phyloP scores from a whole-genome alignment of 2,888 invertebrate genomes.

The Eupithecia centaureata region DNA sequence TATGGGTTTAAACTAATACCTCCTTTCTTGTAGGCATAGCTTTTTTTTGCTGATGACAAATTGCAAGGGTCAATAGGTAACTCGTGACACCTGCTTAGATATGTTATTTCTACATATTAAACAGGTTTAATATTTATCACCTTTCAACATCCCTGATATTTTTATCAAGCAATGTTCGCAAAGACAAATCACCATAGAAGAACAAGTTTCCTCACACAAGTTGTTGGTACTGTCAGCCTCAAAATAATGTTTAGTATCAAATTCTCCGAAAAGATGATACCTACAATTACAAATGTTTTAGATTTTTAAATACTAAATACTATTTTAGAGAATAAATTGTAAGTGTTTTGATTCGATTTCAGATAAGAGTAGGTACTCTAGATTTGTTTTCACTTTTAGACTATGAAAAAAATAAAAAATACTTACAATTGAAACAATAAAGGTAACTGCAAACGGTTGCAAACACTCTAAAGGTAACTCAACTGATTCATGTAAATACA shows the following conservation, averaged over 20 bases:
- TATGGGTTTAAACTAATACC: too few relatives aligned
- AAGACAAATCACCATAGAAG: conserved; percentile 68
- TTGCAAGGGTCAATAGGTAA: not conserved
- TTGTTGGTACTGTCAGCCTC: conserved; percentile 37
- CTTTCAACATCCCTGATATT: conserved; percentile 45
- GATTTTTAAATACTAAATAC: too few relatives aligned
- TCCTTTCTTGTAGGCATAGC: not conserved
- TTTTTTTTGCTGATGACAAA: not conserved
- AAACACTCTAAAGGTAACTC: too few relatives aligned
- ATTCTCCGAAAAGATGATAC: not conserved
- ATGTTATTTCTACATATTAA: conserved; percentile 4
- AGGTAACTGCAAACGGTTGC: too few relatives aligned
- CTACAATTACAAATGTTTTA: too few relatives aligned
- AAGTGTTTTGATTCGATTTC: too few relatives aligned
- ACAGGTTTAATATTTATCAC: conserved; percentile 42
- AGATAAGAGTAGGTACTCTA: too few relatives aligned
- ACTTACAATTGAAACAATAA: too few relatives aligned
- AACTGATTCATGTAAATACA: too few relatives aligned
- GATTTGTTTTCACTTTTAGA: too few relatives aligned
- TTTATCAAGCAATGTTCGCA: conserved; percentile 51
- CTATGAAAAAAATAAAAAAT: too few relatives aligned
- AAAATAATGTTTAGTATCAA: not conserved
- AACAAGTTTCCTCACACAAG: conserved; percentile 76
- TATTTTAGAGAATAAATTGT: too few relatives aligned
- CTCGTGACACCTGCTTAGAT: not conserved